Evolutionary conservation across 2,113 vertebrate species (phyloP).

Genomic region (Arvicanthis niloticus): DNA sequence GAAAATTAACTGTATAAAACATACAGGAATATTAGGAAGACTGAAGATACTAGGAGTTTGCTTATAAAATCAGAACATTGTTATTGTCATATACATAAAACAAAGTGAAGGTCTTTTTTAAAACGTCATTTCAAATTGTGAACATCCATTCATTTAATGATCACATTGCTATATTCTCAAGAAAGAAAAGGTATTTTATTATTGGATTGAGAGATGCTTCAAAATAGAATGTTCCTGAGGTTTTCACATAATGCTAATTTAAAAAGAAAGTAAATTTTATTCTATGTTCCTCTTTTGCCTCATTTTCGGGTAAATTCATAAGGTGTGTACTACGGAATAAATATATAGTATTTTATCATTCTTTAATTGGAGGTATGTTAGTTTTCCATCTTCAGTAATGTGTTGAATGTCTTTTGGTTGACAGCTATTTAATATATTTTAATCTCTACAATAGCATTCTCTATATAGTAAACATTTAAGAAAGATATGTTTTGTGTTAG

Average conservation of each 20-base stretch:
- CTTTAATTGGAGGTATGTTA: neutral
- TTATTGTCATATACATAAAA: constrained; percentile 6
- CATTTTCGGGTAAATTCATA: neutral
- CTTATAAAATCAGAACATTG: neutral
- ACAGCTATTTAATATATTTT: neutral
- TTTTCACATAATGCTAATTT: constrained; percentile 18
- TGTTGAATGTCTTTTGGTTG: neutral
- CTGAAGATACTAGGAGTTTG: neutral
- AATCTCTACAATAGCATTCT: neutral
- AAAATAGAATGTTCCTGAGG: neutral
- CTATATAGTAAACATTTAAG: neutral
- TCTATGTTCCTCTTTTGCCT: neutral
- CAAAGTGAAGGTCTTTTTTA: neutral
- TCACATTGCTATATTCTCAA: neutral
- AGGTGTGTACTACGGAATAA: neutral
- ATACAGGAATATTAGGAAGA: neutral
- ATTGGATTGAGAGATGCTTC: neutral
- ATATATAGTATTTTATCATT: neutral
- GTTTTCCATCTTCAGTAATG: neutral
- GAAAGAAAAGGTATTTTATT: constrained; percentile 29
- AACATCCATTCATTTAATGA: constrained; percentile 22
- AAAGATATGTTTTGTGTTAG: neutral
- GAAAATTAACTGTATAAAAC: constrained; percentile 70
- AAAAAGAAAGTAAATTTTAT: constrained; percentile 3
- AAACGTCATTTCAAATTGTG: constrained; percentile 42